Base-by-base conservation (phyloP, 2,888 invertebrate species). In the Halictus ligatus region DNA sequence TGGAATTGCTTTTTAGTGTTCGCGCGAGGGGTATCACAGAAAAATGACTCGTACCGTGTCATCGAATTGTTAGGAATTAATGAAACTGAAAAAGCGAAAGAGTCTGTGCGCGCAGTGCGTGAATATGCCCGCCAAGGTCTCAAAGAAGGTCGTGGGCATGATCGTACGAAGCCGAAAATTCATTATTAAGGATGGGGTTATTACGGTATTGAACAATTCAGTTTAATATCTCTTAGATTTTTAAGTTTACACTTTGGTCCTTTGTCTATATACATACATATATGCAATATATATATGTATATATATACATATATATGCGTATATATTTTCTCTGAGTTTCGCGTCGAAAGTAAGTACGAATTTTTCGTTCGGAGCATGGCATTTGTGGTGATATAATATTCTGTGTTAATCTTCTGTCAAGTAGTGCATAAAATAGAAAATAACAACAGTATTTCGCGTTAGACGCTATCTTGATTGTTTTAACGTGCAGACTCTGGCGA, bases 131-230 rank as follows among this genome's bases (percentile, higher is more conserved):
- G 96, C 97, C 95, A 97, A 97, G 96, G 97, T 97, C 94, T 97
- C 97, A 92, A 98, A 97, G 96, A 97, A 98, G 95, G 97, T 97
- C 96, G 97, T 98, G 96, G 98, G 98, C 95, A 98, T 98, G 97
- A 98, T 98, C 95, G 97, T 98, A 96, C 96, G 98, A 95, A 98
- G 98, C 95, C 97, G 98, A 96, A 98, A 98, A 96, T 97, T 97
- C 95, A 97, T 98, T 95, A 97, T 97, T 96, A 98, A 98, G 96
- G 98, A 98, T 96, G 98, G 98, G 95, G 97, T 98, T 94, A 98
- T 98, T 96, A 98, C 98, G 96, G 97, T 97, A 97, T 80, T 90
- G 79, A 85, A 96, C 95, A 67, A 80, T 88, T 84, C 84, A 77
- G 74, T 88, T 87, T 84, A 84, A 87, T 87, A 84, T 75, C 72